A percentile compares a stretch with the other conserved stretches of the same genome.
phyloP scores from a whole-genome alignment of 2,797 vertebrate genomes.

The Phalanger gymnotis region DNA sequence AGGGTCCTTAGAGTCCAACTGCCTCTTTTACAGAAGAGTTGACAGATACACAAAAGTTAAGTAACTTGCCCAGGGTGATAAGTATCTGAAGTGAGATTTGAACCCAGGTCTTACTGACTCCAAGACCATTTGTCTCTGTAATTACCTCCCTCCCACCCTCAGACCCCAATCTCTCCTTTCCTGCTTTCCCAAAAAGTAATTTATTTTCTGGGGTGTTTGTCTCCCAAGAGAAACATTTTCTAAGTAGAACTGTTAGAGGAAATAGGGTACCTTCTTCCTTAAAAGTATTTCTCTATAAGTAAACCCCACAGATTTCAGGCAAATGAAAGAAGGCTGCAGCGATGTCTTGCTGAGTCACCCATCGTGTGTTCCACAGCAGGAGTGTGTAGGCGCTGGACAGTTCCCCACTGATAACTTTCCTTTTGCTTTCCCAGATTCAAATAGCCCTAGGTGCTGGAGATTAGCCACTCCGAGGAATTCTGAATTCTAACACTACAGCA shows the following conservation, averaged over 20 bases:
- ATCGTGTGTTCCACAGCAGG: neutral
- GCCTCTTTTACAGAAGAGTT: neutral
- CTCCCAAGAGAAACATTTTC: constrained; percentile 7
- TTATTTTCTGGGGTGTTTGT: neutral
- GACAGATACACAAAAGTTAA: neutral
- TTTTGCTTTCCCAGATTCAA: neutral
- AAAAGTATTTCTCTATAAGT: neutral
- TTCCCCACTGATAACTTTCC: neutral
- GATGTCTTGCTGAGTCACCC: neutral
- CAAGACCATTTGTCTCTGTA: too few species aligned
- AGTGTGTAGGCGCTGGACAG: neutral
- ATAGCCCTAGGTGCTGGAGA: neutral
- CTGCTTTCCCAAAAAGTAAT: neutral
- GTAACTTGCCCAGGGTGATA: neutral
- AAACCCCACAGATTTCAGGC: neutral
- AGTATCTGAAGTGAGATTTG: neutral
- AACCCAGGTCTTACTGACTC: neutral
- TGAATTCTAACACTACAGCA: neutral
- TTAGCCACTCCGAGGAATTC: neutral
- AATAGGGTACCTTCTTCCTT: neutral
- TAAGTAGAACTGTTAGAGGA: neutral
- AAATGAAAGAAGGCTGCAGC: neutral
- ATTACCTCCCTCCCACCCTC: neutral
- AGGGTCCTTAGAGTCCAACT: neutral
- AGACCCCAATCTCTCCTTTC: neutral